Evolutionary conservation across 1,140 invertebrate genomes (phyloP).

Genomic region (Eueides isabella): DNA sequence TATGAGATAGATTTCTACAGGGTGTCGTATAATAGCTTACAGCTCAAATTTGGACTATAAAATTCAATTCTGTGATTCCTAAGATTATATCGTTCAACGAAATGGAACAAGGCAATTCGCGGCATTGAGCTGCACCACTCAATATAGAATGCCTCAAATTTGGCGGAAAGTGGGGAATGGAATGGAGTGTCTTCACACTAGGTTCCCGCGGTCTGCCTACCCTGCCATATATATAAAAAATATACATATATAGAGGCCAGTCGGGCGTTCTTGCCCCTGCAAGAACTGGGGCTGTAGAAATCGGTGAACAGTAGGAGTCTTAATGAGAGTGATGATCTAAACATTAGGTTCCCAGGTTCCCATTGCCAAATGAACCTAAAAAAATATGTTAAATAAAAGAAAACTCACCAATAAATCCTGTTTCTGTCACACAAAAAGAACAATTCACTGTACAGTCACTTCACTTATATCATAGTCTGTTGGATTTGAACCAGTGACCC

Average conservation of each 20-base stretch:
- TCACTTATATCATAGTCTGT: slow-evolving; percentile 22
- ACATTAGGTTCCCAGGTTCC: too few relatives aligned
- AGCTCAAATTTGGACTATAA: too few relatives aligned
- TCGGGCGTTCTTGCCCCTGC: too few relatives aligned
- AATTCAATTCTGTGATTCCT: too few relatives aligned
- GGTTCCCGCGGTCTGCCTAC: not conserved
- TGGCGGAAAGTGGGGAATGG: not conserved
- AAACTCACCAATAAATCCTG: slow-evolving; percentile 3
- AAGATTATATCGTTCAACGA: too few relatives aligned
- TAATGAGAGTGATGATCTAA: too few relatives aligned
- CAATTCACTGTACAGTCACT: slow-evolving; percentile 56
- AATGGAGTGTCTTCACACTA: not conserved
- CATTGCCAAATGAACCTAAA: not conserved
- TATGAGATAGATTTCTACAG: not conserved
- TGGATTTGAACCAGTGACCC: slow-evolving; percentile 20
- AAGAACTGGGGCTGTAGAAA: too few relatives aligned
- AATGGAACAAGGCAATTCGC: too few relatives aligned
- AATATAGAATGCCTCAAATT: not conserved
- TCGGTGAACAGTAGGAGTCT: too few relatives aligned
- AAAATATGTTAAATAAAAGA: not conserved
- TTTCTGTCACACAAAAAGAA: not conserved
- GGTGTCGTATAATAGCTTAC: too few relatives aligned
- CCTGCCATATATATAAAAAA: not conserved
- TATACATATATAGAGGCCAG: too few relatives aligned
- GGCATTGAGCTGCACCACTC: not conserved